Conservation (phyloP, 2,888 invertebrate genomes). For the Dryomyza anilis region DNA sequence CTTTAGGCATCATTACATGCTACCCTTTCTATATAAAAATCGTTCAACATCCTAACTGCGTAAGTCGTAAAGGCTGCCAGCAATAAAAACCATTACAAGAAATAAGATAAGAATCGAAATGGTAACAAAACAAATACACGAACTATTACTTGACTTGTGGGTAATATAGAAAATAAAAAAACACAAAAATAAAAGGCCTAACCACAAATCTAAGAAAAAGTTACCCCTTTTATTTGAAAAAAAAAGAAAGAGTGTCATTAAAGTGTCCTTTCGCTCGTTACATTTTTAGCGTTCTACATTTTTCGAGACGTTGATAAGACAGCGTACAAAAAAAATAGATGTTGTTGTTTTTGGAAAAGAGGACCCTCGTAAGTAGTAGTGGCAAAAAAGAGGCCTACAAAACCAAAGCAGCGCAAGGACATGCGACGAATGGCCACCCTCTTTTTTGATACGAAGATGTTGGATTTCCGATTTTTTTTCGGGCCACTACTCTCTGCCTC, state of each 20-base stretch:
- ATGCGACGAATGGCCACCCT: conserved; percentile 1
- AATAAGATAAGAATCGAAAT: too few relatives aligned
- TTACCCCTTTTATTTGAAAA: not conserved
- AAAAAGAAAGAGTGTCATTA: conserved; percentile 4
- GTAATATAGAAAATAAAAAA: not conserved
- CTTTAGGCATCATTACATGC: too few relatives aligned
- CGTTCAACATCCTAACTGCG: too few relatives aligned
- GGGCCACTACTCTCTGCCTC: not conserved
- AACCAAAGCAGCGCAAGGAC: conserved; percentile 6
- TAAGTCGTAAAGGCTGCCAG: too few relatives aligned
- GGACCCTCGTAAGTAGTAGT: not conserved
- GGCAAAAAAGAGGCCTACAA: not conserved
- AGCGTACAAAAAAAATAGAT: not conserved
- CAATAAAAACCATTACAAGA: not conserved
- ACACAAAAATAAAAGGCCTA: not conserved
- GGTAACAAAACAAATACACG: not conserved
- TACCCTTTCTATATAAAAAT: too few relatives aligned
- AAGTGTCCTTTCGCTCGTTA: conserved; percentile 21
- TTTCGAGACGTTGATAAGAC: not conserved
- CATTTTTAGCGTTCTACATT: not conserved
- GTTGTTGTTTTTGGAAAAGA: not conserved
- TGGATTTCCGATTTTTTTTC: not conserved
- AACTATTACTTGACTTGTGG: not conserved
- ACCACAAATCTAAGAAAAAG: not conserved
- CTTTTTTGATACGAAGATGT: not conserved